phyloP scores from a whole-genome alignment of 2,888 invertebrate genomes.

The Gastracanthus pulcherrimus region DNA sequence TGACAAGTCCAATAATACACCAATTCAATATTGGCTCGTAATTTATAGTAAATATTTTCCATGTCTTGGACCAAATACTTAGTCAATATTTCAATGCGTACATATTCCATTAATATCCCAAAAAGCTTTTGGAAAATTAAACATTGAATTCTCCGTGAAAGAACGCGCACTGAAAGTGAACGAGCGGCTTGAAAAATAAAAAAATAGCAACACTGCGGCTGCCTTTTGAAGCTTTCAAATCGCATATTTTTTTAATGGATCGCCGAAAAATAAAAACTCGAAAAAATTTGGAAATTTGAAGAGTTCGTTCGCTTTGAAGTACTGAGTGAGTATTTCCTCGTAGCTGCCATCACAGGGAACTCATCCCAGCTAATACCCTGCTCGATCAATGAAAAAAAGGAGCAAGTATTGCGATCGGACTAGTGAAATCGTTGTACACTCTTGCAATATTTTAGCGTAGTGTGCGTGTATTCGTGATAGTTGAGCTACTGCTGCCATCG shows the following conservation, averaged over 20 bases:
- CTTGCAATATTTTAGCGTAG: too few relatives aligned
- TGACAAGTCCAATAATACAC: too few relatives aligned
- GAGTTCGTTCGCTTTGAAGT: not conserved
- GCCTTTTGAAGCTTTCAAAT: not conserved
- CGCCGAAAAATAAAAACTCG: too few relatives aligned
- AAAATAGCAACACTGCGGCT: not conserved
- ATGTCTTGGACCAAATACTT: not conserved
- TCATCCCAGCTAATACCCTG: too few relatives aligned
- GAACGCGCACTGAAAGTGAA: not conserved
- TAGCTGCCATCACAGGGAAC: too few relatives aligned
- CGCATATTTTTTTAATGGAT: not conserved
- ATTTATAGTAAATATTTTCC: not conserved
- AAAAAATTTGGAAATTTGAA: not conserved
- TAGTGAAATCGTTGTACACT: not conserved
- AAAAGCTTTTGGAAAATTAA: not conserved
- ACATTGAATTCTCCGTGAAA: not conserved
- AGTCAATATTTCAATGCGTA: not conserved
- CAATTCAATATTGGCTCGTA: not conserved
- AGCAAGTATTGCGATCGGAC: not conserved
- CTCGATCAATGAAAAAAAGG: not conserved
- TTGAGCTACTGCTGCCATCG: too few relatives aligned
- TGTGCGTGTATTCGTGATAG: not conserved
- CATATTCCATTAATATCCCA: not conserved
- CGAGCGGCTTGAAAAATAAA: not conserved
- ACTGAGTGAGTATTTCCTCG: too few relatives aligned